These are phyloP conservation scores for Takifugu ocellatus DNA, from an alignment of 2,797 vertebrate genomes.

Conservation along the genomic window DNA sequence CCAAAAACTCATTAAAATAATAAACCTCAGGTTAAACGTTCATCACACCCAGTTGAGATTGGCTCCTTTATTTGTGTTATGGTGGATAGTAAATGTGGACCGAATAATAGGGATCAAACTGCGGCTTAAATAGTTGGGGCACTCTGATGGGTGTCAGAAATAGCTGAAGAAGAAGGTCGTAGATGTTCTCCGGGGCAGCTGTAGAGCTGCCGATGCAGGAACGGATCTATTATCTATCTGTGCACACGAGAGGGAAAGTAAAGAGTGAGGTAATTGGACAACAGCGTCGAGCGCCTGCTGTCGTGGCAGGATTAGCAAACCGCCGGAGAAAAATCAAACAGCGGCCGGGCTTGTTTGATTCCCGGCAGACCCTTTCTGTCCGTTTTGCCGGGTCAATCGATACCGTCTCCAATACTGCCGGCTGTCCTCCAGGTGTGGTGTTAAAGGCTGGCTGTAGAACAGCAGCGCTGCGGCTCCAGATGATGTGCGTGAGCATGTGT, in stretches of 20 bases:
- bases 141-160: no score
- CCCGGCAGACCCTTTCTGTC: constrained; percentile 42
- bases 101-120: no score
- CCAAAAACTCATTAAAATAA: not conserved
- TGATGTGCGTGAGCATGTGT: constrained; percentile 22
- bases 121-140: no score
- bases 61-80: no score
- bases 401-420: constrained; percentile 35
- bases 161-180: no score
- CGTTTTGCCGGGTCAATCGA: constrained; percentile 51
- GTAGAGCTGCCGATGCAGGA: no score
- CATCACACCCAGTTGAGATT: no score
- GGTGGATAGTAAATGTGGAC: no score
- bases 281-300: constrained; percentile 7
- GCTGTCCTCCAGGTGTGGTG: constrained; percentile 44
- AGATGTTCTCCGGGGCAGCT: no score
- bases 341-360: constrained; percentile 33
- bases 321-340: constrained; percentile 30
- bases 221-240: no score
- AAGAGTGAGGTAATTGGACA: not conserved
- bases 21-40: not conserved
- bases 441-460: constrained; percentile 21
- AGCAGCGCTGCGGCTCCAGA: constrained; percentile 16
- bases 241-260: not conserved
- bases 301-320: constrained; percentile 30